Percentiles rank a stretch among this genome's conserved stretches.
Evolutionary conservation across 2,113 vertebrate species (phyloP).

Genomic region (Cephalopholis sonnerati): DNA sequence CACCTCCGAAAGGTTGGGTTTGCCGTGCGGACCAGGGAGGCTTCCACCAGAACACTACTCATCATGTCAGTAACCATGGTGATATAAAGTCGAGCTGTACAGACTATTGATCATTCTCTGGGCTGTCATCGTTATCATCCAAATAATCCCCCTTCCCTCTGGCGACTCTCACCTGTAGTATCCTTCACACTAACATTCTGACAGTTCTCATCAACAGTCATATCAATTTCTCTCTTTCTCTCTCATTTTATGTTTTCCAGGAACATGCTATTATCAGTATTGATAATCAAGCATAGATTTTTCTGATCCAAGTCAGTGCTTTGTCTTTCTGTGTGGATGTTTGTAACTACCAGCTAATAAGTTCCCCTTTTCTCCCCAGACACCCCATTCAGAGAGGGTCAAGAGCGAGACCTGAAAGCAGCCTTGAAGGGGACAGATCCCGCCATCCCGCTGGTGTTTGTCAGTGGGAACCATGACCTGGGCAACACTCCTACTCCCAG

Average conservation of each 20-base stretch:
- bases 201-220: conserved; percentile 37
- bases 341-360: background rate
- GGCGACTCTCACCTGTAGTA: conserved; percentile 45
- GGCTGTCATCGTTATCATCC: conserved; percentile 63
- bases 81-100: conserved; percentile 57
- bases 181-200: conserved; percentile 40
- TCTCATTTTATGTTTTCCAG: background rate
- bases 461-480: conserved; percentile 97
- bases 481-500: conserved; percentile 90
- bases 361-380: conserved; percentile 73
- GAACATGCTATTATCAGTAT: conserved; percentile 5
- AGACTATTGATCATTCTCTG: conserved; percentile 63
- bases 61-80: conserved; percentile 67
- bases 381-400: conserved; percentile 86
- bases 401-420: conserved; percentile 90
- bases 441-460: conserved; percentile 91
- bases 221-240: background rate
- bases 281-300: conserved; percentile 22
- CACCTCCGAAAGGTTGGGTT: conserved; percentile 12
- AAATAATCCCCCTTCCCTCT: conserved; percentile 55
- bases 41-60: conserved; percentile 37
- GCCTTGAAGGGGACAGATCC: conserved; percentile 83
- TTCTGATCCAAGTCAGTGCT: background rate
- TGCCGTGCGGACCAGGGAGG: background rate
- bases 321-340: background rate